Conservation (phyloP, 1,140 invertebrate species). For the Pseudomyrmex flavicornis region DNA sequence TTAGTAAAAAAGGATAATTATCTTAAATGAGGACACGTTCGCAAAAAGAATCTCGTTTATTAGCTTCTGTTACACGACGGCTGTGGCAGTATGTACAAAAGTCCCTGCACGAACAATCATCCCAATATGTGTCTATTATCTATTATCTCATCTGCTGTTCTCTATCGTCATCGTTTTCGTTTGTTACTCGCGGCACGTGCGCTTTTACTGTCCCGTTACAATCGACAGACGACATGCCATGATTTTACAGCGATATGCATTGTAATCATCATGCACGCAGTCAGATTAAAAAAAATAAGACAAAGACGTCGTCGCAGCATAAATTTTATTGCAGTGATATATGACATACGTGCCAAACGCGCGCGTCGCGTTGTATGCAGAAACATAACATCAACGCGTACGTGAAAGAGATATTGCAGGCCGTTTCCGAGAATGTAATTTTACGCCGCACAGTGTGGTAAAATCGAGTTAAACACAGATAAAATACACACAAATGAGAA, state of each 20-base stretch:
- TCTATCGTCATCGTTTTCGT: constrained; percentile 31
- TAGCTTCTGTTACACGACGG: constrained; percentile 23
- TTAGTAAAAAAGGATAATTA: constrained; percentile 60
- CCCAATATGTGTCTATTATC: constrained; percentile 61
- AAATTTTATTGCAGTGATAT: background rate
- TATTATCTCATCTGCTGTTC: constrained; percentile 45
- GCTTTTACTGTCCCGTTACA: constrained; percentile 44
- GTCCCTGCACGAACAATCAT: constrained; percentile 52
- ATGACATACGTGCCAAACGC: background rate
- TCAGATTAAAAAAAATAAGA: constrained; percentile 9
- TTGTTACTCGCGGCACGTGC: constrained; percentile 51
- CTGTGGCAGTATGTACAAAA: constrained; percentile 12
- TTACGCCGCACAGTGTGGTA: background rate
- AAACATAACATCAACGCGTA: background rate
- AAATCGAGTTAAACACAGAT: constrained; percentile 25
- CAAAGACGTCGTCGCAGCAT: background rate
- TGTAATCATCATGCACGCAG: background rate
- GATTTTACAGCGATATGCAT: constrained; percentile 15
- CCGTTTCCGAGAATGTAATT: constrained; percentile 8
- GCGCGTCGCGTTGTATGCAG: background rate
- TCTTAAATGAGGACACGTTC: constrained; percentile 52
- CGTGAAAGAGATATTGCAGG: background rate
- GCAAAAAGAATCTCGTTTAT: constrained; percentile 28
- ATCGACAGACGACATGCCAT: constrained; percentile 17
- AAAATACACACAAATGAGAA: background rate